Evolutionary conservation across 2,113 vertebrate genomes (phyloP), one percentile per base, ranked within the genome.

Genomic region (Chiloscyllium plagiosum): DNA sequence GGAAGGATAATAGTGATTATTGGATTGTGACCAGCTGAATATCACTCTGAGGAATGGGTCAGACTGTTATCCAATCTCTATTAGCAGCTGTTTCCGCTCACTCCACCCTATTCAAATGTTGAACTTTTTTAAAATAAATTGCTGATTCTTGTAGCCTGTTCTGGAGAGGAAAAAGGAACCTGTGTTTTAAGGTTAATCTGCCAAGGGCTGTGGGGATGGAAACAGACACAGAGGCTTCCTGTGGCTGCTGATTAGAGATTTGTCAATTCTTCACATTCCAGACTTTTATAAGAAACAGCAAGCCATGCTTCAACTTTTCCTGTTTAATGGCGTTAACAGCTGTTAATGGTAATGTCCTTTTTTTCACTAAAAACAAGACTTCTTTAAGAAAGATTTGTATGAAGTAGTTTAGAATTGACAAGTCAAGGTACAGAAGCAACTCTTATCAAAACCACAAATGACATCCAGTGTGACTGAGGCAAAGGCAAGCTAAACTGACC

Each of bases 11-110:
- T 96, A 95, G 78, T 95, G 66, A 96, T 83, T 94, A 95, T 96
- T 96, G 93, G 96, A 96, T 96, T 5, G 95, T 68, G 47, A 96
- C 96, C 96, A 96, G 97, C 96, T 97, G 96, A 96, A 96, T 96
- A 96, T 96, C 95, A 96, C 2, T 4, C 95, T 95, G 96, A 97
- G 96, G 96, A 96, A 26, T 52, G 24, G 96, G 96, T 96, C 96
- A 78, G 96, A 96, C 97, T 96, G 96, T 96, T 96, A 96, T 97
- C 97, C 97, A 98, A 98, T 98, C 98, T 98, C 96, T 96, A 96
- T 50, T 93, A 98, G 97, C 98, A 98, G 98, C 98, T 97, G 97
- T 97, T 98, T 98, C 98, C 98, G 97, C 96, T 96, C 94, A 96
- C 96, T 96, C 96, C 96, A 95, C 96, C 97, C 97, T 96, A 96